Conservation (phyloP, 37 sponge, comb jelly and placozoan species). For the Mnemiopsis leidyi region DNA sequence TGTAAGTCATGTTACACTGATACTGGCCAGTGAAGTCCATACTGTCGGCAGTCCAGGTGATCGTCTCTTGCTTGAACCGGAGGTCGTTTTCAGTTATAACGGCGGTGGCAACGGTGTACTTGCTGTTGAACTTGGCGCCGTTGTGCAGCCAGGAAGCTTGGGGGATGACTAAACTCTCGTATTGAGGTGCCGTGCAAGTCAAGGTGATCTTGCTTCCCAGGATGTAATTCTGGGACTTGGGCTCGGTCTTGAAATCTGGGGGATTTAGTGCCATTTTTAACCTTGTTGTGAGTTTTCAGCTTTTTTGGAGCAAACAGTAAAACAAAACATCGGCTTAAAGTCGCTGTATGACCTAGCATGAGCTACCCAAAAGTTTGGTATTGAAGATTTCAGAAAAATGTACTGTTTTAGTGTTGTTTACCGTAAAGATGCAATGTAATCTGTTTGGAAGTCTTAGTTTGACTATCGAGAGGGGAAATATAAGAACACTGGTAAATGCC, state of each 20-base stretch:
- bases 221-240: background rate
- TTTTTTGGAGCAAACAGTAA: too few species aligned
- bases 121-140: background rate
- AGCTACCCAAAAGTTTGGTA: too few species aligned
- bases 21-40: conserved; percentile 33
- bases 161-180: background rate
- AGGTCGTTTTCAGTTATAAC: background rate
- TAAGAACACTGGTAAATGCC: conserved; percentile 53
- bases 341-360: too few species aligned
- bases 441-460: background rate
- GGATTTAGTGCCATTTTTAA: too few species aligned
- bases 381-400: background rate
- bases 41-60: background rate
- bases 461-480: background rate
- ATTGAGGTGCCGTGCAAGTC: conserved; percentile 13
- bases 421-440: background rate
- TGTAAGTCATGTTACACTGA: conserved; percentile 49
- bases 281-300: background rate
- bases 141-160: background rate
- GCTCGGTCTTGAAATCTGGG: background rate
- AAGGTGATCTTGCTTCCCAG: conserved; percentile 4
- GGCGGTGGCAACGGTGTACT: background rate
- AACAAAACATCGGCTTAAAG: too few species aligned
- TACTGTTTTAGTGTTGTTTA: background rate
- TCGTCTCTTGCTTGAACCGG: background rate